These are phyloP conservation scores for Ictidomys tridecemlineatus DNA, from an alignment of 2,113 vertebrate species.

Conservation along the genomic window DNA sequence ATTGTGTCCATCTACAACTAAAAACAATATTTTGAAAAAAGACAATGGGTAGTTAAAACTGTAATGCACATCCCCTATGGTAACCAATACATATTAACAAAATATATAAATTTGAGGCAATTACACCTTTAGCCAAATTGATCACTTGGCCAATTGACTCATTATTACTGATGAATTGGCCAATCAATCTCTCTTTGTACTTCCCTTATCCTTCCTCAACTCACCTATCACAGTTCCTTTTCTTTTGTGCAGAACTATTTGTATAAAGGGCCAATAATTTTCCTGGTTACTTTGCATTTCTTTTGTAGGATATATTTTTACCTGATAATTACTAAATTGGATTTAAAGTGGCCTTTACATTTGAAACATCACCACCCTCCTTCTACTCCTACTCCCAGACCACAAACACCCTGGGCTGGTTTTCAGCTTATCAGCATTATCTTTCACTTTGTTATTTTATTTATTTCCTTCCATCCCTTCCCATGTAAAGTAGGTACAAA, in stretches of 20 bases:
- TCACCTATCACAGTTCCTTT: not conserved
- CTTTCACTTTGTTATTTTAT: not conserved
- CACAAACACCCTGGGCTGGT: not conserved
- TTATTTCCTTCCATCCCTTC: not conserved
- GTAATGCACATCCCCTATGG: not conserved
- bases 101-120: not conserved
- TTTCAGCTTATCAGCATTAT: not conserved
- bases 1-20: too few relatives aligned
- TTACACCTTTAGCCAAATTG: not conserved
- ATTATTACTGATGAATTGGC: not conserved
- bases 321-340: not conserved
- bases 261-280: not conserved
- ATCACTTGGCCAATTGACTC: not conserved
- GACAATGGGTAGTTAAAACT: not conserved
- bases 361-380: not conserved
- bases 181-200: not conserved
- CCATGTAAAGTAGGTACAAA: not conserved
- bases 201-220: not conserved
- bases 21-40: not conserved
- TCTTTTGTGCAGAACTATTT: not conserved
- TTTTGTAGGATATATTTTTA: not conserved
- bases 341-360: not conserved
- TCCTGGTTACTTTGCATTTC: not conserved
- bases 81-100: not conserved
- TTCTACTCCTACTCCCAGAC: not conserved